phyloP scores from a whole-genome alignment of 1,140 invertebrate genomes.

The Drosophila jambulina region DNA sequence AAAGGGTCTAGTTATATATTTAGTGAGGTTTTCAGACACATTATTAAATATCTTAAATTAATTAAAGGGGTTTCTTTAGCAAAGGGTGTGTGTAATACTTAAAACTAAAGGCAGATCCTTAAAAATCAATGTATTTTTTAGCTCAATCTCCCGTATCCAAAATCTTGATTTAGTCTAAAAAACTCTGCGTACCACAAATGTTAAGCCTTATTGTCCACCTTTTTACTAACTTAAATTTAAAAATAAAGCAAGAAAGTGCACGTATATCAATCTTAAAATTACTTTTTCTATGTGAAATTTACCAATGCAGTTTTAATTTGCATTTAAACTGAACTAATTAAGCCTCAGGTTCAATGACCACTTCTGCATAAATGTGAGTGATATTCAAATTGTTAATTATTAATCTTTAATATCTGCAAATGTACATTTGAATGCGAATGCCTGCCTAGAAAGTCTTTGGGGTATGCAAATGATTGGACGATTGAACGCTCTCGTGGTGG shows the following conservation, averaged over 20 bases:
- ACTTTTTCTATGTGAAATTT: neutral
- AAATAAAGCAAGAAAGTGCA: neutral
- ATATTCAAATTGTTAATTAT: slow-evolving; percentile 14
- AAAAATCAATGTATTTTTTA: no score
- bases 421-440: slow-evolving; percentile 23
- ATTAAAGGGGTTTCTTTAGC: neutral
- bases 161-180: no score
- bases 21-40: neutral
- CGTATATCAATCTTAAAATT: neutral
- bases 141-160: no score
- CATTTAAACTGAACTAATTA: neutral
- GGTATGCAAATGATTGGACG: slow-evolving; percentile 65
- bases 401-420: slow-evolving; percentile 7
- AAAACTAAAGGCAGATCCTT: neutral
- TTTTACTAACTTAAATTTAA: no score
- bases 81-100: neutral
- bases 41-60: neutral
- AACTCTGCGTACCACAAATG: no score
- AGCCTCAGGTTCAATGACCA: neutral
- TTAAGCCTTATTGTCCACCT: no score
- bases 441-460: slow-evolving; percentile 62
- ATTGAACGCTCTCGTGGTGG: slow-evolving; percentile 7
- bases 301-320: neutral
- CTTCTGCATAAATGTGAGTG: neutral
- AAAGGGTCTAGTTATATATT: no score